phyloP scores from a whole-genome alignment of 1,140 invertebrate genomes.

The Eciton burchellii region DNA sequence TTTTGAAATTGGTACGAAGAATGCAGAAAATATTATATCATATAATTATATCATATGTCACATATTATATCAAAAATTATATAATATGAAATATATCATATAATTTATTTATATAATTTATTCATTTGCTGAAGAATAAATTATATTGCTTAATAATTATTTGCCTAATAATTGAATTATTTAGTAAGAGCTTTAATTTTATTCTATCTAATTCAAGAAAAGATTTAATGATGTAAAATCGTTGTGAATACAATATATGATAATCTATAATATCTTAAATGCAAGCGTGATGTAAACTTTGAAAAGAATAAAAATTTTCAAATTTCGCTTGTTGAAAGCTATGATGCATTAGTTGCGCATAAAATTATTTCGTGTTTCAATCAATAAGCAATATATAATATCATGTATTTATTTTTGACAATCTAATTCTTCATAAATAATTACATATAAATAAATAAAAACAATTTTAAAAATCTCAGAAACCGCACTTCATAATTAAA shows the following conservation, averaged over 20 bases:
- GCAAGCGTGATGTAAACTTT: conserved; percentile 10
- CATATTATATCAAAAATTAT: too few species aligned
- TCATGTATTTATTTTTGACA: too few species aligned
- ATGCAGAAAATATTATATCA: too few species aligned
- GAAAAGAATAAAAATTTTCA: conserved; percentile 25
- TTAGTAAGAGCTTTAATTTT: too few species aligned
- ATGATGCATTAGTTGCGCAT: background rate
- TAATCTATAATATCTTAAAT: conserved; percentile 9
- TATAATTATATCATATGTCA: too few species aligned
- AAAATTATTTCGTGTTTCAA: conserved; percentile 17
- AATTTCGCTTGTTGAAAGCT: conserved; percentile 6
- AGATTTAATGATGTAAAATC: background rate
- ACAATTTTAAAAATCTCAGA: background rate
- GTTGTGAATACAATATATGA: conserved; percentile 34
- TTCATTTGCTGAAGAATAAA: too few species aligned
- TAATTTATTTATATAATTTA: too few species aligned
- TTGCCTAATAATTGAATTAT: too few species aligned
- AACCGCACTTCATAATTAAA: background rate
- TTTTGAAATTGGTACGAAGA: too few species aligned
- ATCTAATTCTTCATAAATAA: conserved; percentile 22
- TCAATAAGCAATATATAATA: conserved; percentile 12
- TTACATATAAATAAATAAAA: background rate
- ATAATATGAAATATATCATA: too few species aligned
- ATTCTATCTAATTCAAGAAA: too few species aligned
- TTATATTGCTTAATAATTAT: too few species aligned